phyloP scores from a whole-genome alignment of 2,113 vertebrate genomes.

The Muntiacus muntjak region DNA sequence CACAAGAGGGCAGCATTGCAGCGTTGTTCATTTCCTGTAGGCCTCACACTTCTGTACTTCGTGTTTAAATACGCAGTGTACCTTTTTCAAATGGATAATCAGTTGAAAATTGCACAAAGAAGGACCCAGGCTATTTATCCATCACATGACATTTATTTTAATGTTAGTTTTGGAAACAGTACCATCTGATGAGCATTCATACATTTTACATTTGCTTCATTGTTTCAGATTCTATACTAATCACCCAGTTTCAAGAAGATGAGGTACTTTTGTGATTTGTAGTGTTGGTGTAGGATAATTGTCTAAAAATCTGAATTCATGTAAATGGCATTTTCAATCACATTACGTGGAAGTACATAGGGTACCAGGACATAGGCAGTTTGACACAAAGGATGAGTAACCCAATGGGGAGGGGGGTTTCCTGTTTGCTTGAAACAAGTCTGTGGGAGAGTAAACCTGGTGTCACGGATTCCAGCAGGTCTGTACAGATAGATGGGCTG shows the following conservation, averaged over 20 bases:
- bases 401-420: neutral
- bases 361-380: neutral
- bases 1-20: slow-evolving; percentile 58
- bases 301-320: neutral
- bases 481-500: neutral
- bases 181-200: neutral
- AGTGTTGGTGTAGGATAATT: neutral
- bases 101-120: neutral
- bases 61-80: neutral
- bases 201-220: neutral
- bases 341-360: neutral
- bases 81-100: neutral
- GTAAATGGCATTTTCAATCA: neutral
- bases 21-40: neutral
- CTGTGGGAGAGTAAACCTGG: neutral
- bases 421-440: neutral
- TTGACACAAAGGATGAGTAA: neutral
- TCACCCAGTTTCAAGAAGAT: neutral
- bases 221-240: neutral
- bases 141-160: neutral
- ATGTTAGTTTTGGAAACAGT: neutral
- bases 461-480: neutral
- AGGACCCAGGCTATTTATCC: neutral
- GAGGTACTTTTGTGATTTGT: neutral
- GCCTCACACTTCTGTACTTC: fast-evolving